These are phyloP conservation scores for Stenodema calcarata DNA, from an alignment of 2,888 invertebrate genomes.

Conservation along the genomic window DNA sequence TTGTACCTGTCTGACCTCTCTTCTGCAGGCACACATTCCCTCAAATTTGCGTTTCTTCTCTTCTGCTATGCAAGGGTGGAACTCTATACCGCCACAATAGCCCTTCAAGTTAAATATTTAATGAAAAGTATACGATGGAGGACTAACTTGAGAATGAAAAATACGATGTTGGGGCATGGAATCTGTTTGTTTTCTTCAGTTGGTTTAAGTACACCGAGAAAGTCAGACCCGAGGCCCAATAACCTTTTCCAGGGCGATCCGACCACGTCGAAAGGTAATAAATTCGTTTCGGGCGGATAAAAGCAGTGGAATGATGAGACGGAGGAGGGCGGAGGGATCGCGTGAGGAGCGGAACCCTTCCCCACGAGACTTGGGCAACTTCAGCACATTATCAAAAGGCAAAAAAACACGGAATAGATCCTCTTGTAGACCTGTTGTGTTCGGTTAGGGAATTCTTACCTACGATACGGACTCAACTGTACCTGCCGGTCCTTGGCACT, in stretches of 20 bases:
- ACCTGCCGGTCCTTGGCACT: background rate
- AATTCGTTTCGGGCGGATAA: background rate
- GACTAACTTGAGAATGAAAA: no score
- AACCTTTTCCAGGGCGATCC: background rate
- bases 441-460: no score
- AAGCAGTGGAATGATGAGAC: no score
- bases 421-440: no score
- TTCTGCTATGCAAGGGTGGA: no score
- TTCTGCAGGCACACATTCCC: no score
- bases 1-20: no score
- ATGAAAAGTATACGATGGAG: no score
- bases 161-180: background rate
- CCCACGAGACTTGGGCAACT: background rate
- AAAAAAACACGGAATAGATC: background rate
- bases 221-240: background rate
- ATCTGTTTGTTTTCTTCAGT: background rate
- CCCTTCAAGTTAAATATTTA: no score
- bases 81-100: no score
- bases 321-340: background rate
- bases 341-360: background rate
- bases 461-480: background rate
- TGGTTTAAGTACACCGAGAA: background rate
- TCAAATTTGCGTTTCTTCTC: no score
- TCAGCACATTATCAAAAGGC: background rate
- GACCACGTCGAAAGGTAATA: background rate